Conservation (phyloP, 2,113 vertebrate species). For the Tautogolabrus adspersus region DNA sequence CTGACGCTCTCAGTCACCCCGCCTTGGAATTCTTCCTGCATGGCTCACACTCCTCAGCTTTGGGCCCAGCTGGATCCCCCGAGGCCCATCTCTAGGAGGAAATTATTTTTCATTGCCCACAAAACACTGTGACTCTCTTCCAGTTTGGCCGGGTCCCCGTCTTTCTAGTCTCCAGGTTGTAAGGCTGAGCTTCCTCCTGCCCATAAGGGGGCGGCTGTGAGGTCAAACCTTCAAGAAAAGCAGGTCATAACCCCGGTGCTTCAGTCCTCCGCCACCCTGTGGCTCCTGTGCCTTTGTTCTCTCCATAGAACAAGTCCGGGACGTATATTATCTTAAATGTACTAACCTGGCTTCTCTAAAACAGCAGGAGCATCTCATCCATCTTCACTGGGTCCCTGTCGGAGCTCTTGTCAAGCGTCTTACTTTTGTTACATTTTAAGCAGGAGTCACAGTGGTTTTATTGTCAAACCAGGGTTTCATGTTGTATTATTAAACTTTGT, state of each 20-base stretch:
- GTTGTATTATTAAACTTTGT: slow-evolving; percentile 59
- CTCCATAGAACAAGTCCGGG: background rate
- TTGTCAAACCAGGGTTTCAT: slow-evolving; percentile 53
- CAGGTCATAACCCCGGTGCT: slow-evolving; percentile 21
- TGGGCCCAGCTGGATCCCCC: slow-evolving; percentile 67
- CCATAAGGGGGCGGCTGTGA: slow-evolving; percentile 37
- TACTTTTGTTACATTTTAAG: slow-evolving; percentile 35
- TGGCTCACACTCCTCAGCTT: slow-evolving; percentile 71
- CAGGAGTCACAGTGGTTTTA: slow-evolving; percentile 40
- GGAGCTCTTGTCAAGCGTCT: slow-evolving; percentile 34
- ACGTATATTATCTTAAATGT: slow-evolving; percentile 50
- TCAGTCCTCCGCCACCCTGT: background rate
- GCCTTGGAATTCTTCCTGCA: slow-evolving; percentile 76
- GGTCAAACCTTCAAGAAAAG: slow-evolving; percentile 45
- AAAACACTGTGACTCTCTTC: slow-evolving; percentile 68
- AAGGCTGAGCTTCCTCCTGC: slow-evolving; percentile 46
- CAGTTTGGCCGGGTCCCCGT: slow-evolving; percentile 69
- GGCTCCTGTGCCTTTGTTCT: slow-evolving; percentile 24
- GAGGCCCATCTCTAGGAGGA: slow-evolving; percentile 78
- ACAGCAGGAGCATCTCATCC: slow-evolving; percentile 37
- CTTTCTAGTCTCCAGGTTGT: slow-evolving; percentile 31
- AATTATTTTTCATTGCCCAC: slow-evolving; percentile 85
- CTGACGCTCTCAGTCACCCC: slow-evolving; percentile 68
- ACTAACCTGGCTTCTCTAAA: slow-evolving; percentile 27
- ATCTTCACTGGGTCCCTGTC: slow-evolving; percentile 32